These are phyloP conservation scores for Colistium nudipinnis DNA, from an alignment of 2,113 vertebrate genomes.

Conservation along the genomic window DNA sequence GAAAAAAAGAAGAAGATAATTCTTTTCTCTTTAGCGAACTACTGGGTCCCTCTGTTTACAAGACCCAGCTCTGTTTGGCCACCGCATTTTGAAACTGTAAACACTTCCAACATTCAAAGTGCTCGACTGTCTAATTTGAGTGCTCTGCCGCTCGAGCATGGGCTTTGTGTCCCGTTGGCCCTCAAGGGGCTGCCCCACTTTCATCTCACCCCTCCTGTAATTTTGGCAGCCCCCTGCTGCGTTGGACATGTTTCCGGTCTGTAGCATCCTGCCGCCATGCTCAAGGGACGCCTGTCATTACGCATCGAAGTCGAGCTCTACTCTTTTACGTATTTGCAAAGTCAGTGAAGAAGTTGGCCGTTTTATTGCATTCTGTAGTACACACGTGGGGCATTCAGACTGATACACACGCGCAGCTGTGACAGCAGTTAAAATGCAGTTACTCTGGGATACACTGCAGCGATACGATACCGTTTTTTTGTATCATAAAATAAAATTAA, in stretches of 20 bases:
- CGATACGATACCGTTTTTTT: no score
- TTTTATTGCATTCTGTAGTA: not conserved
- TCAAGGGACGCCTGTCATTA: slow-evolving; percentile 54
- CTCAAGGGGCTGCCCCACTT: slow-evolving; percentile 45
- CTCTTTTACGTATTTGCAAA: slow-evolving; percentile 30
- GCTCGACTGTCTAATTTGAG: slow-evolving; percentile 16
- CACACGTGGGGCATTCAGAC: not conserved
- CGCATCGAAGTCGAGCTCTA: slow-evolving; percentile 28
- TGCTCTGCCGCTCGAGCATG: slow-evolving; percentile 35
- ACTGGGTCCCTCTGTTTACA: not conserved
- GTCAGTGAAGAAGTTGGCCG: slow-evolving; percentile 12
- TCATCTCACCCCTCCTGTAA: slow-evolving; percentile 66
- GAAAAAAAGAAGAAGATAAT: no score
- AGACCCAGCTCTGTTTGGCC: not conserved
- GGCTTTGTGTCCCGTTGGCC: slow-evolving; percentile 46
- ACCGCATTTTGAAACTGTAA: slow-evolving; percentile 16
- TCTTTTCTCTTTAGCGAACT: not conserved
- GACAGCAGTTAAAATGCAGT: not conserved
- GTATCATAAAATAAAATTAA: no score
- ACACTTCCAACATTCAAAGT: slow-evolving; percentile 27
- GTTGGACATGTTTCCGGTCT: slow-evolving; percentile 57
- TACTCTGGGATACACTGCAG: not conserved
- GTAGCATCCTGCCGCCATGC: slow-evolving; percentile 39
- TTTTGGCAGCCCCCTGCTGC: slow-evolving; percentile 61
- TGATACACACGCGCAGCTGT: not conserved